Base-by-base conservation (phyloP, 2,797 vertebrate species). In the Sternarchorhynchus goeldii region DNA sequence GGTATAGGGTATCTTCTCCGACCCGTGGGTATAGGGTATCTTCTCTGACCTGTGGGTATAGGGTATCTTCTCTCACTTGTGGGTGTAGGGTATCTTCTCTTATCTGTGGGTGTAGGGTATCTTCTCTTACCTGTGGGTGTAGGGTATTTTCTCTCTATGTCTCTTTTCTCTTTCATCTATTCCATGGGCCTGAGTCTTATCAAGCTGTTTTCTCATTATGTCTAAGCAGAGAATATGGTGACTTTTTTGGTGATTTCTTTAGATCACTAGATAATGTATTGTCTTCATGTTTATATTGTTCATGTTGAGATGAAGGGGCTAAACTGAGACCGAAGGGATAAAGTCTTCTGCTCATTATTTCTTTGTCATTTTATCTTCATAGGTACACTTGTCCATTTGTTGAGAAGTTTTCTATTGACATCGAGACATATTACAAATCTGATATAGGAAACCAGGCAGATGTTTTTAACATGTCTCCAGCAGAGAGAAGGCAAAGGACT, bases 351-450 rank as follows among this genome's bases (percentile, higher is more conserved):
- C 25, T 74, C 14, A 50, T 55, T 3, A 1, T 6, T 7, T 73
- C 25, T 76, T 31, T 20, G 20, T 29, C 92, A 18, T 70, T 55
- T 16, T 70, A 2, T 56, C 18, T 14, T 57, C 18, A 18, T 36
- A 98, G 97, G 87, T 98, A 98, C 87, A 99, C 97, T 0, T 98
- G 97, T 85, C 97, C 97, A 59, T 99, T 99, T 79, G 97, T 99
- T 86, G 97, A 99, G 91, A 99, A 99, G 86, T 99, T 99, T 91
- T 98, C 97, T 82, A 99, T 99, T 55, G 97, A 99, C 88, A 99
- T 99, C 16, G 97, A 99, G 88, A 99, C 97, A 0, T 96, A 95
- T 90, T 99, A 99, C 88, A 96, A 96, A 89, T 90, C 94, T 0
- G 97, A 98, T 82, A 91, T 95, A 0, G 97, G 97, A 86, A 95